Evolutionary conservation across 2,888 invertebrate species (phyloP), one percentile per base, ranked within the genome.

Genomic region (Metopia argyrocephala): DNA sequence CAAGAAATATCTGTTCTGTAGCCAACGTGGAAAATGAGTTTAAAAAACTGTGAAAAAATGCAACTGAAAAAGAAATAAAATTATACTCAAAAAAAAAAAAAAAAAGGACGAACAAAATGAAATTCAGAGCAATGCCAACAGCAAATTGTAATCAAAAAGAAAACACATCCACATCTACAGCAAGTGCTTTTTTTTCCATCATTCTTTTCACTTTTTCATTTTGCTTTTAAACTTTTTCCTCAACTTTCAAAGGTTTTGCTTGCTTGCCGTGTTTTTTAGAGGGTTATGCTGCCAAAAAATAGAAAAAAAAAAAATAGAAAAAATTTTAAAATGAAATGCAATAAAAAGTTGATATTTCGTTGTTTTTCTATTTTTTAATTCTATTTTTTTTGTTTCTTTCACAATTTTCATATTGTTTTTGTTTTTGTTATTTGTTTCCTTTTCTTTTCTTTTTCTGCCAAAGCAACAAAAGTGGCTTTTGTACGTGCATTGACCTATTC

Each of bases 401-500:
- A 76, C 64, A 73, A 66, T 74, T 71, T 71, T 78, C 75, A 70
- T 69, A 64, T 62, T 50, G 59, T 78, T 82, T 74, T 61, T 68
- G 59, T 31, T 12, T 38, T 38, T 3, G 2, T 15, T 15, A 15
- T 38, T 9, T 38, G 15, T 38, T 38, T 15, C 38, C 15, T 9
- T 9, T 38, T 38, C 3, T 38, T 64, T 79, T 54, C 61, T 5
- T 38, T 64, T 79, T 54, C 61, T 65, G 15, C 56, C 20, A 75
- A 75, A 71, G 62, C 56, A 79, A 84, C 79, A 86, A 86, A 87
- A 90, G 89, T 88, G 87, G 86, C 89, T 89, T 88, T 89, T 87
- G 86, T 88, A 86, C 90, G 90, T 89, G 87, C 90, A 89, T 89
- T 90, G 90, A 90, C 90, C 90, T 90, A 15, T 2, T 90, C 86